A percentile compares a stretch with the other conserved stretches of the same genome.
Conservation (phyloP, 2,888 invertebrate species). For the Trichogramma evanescens region DNA sequence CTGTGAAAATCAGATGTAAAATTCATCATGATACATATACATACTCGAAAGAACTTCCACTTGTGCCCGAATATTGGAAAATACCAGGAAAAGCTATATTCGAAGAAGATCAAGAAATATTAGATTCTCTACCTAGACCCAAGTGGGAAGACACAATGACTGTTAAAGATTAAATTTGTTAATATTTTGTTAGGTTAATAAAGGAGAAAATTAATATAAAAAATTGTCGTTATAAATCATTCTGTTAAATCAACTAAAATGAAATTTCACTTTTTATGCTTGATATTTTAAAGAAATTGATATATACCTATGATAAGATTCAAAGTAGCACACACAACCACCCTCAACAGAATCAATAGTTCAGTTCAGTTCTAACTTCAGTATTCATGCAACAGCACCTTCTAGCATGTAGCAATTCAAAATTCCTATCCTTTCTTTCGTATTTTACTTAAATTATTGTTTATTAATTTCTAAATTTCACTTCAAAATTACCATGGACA, state of each 20-base stretch:
- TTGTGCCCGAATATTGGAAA: slow-evolving; percentile 53
- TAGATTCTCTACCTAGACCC: slow-evolving; percentile 35
- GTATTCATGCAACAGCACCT: slow-evolving; percentile 16
- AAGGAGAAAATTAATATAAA: slow-evolving; percentile 1
- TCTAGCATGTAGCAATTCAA: not conserved
- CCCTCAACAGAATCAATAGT: slow-evolving; percentile 28
- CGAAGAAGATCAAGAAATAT: slow-evolving; percentile 48
- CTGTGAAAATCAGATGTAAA: slow-evolving; percentile 66
- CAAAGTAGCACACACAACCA: slow-evolving; percentile 21
- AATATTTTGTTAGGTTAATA: slow-evolving; percentile 12
- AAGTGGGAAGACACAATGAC: not conserved
- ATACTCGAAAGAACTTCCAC: slow-evolving; percentile 55
- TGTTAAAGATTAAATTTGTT: slow-evolving; percentile 11
- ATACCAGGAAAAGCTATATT: slow-evolving; percentile 54
- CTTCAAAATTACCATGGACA: slow-evolving; percentile 24
- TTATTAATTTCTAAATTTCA: not conserved
- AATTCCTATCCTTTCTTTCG: not conserved
- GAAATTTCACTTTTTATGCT: not conserved
- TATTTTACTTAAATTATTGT: not conserved
- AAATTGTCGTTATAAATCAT: slow-evolving; percentile 1
- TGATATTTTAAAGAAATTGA: not conserved
- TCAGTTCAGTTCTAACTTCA: slow-evolving; percentile 30
- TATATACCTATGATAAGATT: slow-evolving; percentile 4
- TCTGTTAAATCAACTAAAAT: not conserved
- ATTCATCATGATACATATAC: slow-evolving; percentile 73